A percentile compares a stretch with the other conserved stretches of the same genome.
Evolutionary conservation across 2,797 vertebrate genomes (phyloP).

Genomic region (Benthosema pterotum): DNA sequence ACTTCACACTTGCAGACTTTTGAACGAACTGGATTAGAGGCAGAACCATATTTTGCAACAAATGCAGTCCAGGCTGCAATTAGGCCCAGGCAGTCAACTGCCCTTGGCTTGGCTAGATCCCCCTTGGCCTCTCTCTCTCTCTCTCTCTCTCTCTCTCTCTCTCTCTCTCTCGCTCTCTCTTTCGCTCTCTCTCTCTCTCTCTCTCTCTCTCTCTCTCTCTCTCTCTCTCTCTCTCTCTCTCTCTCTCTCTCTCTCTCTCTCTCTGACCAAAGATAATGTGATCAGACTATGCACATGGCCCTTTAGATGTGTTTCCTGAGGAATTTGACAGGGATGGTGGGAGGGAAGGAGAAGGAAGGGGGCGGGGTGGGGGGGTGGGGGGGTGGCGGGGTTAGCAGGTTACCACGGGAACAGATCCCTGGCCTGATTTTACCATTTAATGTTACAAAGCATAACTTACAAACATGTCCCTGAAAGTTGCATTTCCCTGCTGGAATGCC

Average conservation of each 20-base stretch:
- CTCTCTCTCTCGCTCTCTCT: background rate
- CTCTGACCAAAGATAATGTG: constrained; percentile 78
- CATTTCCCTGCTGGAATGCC: background rate
- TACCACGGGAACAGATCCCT: constrained; percentile 59
- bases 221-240: constrained; percentile 60
- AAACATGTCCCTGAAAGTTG: background rate
- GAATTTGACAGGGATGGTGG: constrained; percentile 75
- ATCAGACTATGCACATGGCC: constrained; percentile 76
- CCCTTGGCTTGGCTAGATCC: constrained; percentile 70
- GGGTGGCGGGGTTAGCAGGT: constrained; percentile 57
- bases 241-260: constrained; percentile 56
- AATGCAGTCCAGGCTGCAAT: constrained; percentile 70
- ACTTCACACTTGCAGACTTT: constrained; percentile 14
- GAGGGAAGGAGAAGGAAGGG: constrained; percentile 42
- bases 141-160: constrained; percentile 39
- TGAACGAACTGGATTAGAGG: constrained; percentile 43
- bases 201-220: constrained; percentile 38
- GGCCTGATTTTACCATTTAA: constrained; percentile 56
- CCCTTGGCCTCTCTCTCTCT: constrained; percentile 60
- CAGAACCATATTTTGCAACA: constrained; percentile 63
- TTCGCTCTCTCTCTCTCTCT: background rate
- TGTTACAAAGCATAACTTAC: constrained; percentile 34
- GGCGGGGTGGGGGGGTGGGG: constrained; percentile 38
- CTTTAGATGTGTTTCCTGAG: constrained; percentile 80
- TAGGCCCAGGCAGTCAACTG: constrained; percentile 70